Evolutionary conservation across 2,888 invertebrate genomes (phyloP), one percentile per base, ranked within the genome.

Genomic region (Ypsolopha scabrella): DNA sequence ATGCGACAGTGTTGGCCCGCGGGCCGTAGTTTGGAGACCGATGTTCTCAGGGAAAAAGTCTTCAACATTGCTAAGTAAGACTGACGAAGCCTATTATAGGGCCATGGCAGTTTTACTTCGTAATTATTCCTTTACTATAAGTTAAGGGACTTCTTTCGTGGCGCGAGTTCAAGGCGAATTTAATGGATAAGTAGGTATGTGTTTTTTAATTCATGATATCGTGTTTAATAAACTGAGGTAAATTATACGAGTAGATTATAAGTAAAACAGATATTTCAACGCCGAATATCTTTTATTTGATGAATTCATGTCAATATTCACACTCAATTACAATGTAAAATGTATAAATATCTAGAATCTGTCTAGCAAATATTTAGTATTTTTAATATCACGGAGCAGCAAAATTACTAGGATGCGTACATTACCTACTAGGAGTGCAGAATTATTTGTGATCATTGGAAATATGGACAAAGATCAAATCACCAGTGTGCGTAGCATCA

Each of bases 271-370:
- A 61, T 65, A 66, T 67, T 64, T 24, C 67, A 76, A 77, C 77
- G 76, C 77, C 75, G 75, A 76, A 76, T 77, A 77, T 72, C 75
- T 73, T 76, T 75, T 75, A 76, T 77, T 77, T 72, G 70, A 62
- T 62, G 62, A 63, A 65, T 62, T 62, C 62, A 72, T 75, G 72
- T 75, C 75, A 75, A 75, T 75, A 51, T 54, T 35, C 53, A 53
- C 54, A 51, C 47, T 55, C 47, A 46, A 44, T 53, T 53, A 55
- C 52, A 53, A 53, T 43, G 49, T 45, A 49, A 41, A 54, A 44
- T 54, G 44, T 11, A 34, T 53, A 51, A 54, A 51, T 51, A 51
- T 51, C 45, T 45, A 51, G 51, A 51, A 51, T 51, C 45, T 51
- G 44, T 45, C 44, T 51, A 51, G 51, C 44, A 44, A 54, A 36